Evolutionary conservation across 2,797 vertebrate genomes (phyloP), one percentile per base, ranked within the genome.

Genomic region (Trachurus trachurus): DNA sequence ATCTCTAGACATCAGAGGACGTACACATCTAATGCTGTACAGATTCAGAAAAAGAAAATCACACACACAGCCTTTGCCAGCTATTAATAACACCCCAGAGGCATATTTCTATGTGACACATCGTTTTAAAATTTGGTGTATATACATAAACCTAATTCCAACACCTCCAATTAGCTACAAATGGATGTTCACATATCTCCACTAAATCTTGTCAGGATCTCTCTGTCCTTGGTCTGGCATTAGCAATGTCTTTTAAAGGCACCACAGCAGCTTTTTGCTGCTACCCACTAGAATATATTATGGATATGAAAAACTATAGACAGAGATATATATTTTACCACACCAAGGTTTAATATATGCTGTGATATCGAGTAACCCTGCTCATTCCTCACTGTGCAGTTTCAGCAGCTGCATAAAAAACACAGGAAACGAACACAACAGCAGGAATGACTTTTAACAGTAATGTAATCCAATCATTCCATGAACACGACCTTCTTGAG

Each of bases 151-250:
- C 21, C 12, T 13, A n/a, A 75, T 52, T 57, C 47, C 67, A 49
- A 53, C 40, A 10, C 9, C 44, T 71, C 40, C 21, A 77, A 74
- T 78, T 71, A 77, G 49, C 15, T 22, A 56, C 19, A 60, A 45
- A 69, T 49, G 19, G 10, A 72, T 69, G 50, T 61, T 75, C 39
- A 21, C 21, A 50, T 40, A 40, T 1, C 26, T 13, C 21, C 29
- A 7, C 37, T 47, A n/a, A 26, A 64, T 42, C 12, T 49, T 64
- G 52, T 59, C 49, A 22, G 9, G 53, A 65, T 66, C 21, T 17
- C 31, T 73, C 63, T 56, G 66, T 21, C 26, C 22, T 58, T 58
- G 8, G 17, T 61, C 34, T 69, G 42, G 15, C 13, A 60, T 26
- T 19, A 40, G 17, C 45, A 52, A 50, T 21, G 34, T 39, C 29